These are phyloP conservation scores for Tachina grossa DNA, from an alignment of 2,888 invertebrate species.

Conservation along the genomic window DNA sequence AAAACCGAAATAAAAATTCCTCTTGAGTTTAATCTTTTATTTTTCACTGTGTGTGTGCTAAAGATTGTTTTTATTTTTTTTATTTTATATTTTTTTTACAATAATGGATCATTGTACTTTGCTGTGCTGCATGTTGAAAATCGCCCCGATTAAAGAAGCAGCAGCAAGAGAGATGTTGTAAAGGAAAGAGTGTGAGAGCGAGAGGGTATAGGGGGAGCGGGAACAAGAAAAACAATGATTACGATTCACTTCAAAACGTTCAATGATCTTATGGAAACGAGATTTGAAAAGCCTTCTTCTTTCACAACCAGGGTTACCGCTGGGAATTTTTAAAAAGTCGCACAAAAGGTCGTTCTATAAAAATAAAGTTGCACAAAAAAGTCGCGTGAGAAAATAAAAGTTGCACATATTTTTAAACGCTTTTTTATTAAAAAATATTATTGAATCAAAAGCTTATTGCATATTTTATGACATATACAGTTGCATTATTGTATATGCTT, in stretches of 20 bases:
- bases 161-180: not conserved
- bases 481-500: too few relatives aligned
- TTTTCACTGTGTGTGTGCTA: conserved; percentile 30
- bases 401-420: too few relatives aligned
- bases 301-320: too few relatives aligned
- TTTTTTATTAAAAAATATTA: too few relatives aligned
- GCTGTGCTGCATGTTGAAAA: conserved; percentile 52
- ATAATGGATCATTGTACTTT: conserved; percentile 67
- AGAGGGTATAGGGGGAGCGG: not conserved
- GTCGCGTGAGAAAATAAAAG: too few relatives aligned
- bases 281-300: conserved; percentile 47
- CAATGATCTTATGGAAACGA: conserved; percentile 67
- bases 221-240: conserved; percentile 48
- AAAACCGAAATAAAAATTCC: conserved; percentile 40
- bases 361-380: too few relatives aligned
- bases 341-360: too few relatives aligned
- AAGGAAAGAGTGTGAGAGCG: not conserved
- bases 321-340: too few relatives aligned
- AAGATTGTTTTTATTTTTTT: conserved; percentile 28
- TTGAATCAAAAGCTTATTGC: too few relatives aligned
- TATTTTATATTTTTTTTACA: conserved; percentile 43
- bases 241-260: conserved; percentile 67
- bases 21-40: conserved; percentile 49
- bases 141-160: conserved; percentile 41
- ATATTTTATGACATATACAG: too few relatives aligned